Base-by-base conservation (phyloP, 2,113 vertebrate genomes). In the Labeo rohita region DNA sequence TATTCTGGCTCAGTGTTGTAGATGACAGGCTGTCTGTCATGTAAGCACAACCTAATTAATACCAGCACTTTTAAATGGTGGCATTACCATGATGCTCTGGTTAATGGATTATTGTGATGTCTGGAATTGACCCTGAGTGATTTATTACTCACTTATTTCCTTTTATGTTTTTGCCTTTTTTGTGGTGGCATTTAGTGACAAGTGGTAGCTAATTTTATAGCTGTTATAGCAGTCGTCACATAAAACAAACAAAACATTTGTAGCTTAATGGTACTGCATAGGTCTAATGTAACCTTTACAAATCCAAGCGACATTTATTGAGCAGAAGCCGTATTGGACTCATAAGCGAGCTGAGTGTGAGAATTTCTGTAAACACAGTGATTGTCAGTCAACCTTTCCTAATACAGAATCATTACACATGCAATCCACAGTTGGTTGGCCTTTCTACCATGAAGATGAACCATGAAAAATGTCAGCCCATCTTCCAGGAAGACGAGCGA, bases 331-430 rank as follows among this genome's bases (percentile, higher is more conserved):
- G 10, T 49, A 66, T 61, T n/a, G 18, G 50, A 73, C 50, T 39
- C 2, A 82, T 10, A 6, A 81, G 39, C 3, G 7, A 72, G 34
- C 76, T 76, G n/a, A 76, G 73, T 76, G 43, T 0, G 12, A 43
- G 43, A 73, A 52, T 85, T 68, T 80, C 61, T 83, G 79, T 54
- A 83, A 80, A 65, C 49, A 56, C 59, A 49, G 43, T 87, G 85
- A 90, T 88, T 73, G 70, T 87, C 87, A 77, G 61, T n/a, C 87
- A 84, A 88, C 87, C 87, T 83, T 90, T 90, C 85, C 74, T 47
- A 79, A 8, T 43, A 36, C 78, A 54, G 18, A 65, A 70, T 85
- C 23, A 34, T 23, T 56, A 36, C 79, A 72, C 83, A 68, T 7
- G 18, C 59, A 81, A 75, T 77, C 39, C 39, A 68, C 73, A 34